Evolutionary conservation across 2,888 invertebrate genomes (phyloP).

Genomic region (Rutpela maculata): DNA sequence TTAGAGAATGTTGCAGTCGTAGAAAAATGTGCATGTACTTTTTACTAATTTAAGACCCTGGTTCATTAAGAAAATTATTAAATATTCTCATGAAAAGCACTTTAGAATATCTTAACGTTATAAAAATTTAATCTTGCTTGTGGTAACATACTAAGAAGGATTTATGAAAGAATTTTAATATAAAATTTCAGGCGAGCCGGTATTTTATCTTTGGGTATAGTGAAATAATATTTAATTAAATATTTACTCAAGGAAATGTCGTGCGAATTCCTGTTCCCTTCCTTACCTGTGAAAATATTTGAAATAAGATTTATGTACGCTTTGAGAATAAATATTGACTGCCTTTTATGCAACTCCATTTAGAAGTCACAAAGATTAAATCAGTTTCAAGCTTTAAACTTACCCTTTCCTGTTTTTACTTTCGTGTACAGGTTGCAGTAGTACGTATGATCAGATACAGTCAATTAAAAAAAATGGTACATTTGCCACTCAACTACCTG

Average conservation of each 20-base stretch:
- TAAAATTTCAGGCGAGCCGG: slow-evolving; percentile 45
- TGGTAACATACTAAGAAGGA: slow-evolving; percentile 48
- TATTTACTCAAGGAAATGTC: slow-evolving; percentile 41
- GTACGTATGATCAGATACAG: no score
- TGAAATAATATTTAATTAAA: slow-evolving; percentile 58
- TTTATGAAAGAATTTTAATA: slow-evolving; percentile 55
- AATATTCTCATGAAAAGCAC: slow-evolving; percentile 23
- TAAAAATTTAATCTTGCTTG: slow-evolving; percentile 51
- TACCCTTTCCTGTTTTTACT: no score
- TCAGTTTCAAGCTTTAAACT: background rate
- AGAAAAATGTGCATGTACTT: no score
- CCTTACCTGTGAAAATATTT: slow-evolving; percentile 2
- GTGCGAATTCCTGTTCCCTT: slow-evolving; percentile 15
- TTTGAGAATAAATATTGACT: slow-evolving; percentile 7
- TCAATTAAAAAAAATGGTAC: no score
- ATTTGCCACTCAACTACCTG: no score
- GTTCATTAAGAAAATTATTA: slow-evolving; percentile 25
- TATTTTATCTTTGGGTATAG: slow-evolving; percentile 38
- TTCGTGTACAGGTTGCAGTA: no score
- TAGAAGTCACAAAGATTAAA: background rate
- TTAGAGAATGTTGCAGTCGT: no score
- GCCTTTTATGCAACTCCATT: background rate
- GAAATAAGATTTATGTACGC: slow-evolving; percentile 10
- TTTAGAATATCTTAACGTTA: slow-evolving; percentile 25
- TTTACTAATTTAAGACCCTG: slow-evolving; percentile 8